These are phyloP conservation scores for Cololabis saira DNA, from an alignment of 2,113 vertebrate species.

Conservation along the genomic window DNA sequence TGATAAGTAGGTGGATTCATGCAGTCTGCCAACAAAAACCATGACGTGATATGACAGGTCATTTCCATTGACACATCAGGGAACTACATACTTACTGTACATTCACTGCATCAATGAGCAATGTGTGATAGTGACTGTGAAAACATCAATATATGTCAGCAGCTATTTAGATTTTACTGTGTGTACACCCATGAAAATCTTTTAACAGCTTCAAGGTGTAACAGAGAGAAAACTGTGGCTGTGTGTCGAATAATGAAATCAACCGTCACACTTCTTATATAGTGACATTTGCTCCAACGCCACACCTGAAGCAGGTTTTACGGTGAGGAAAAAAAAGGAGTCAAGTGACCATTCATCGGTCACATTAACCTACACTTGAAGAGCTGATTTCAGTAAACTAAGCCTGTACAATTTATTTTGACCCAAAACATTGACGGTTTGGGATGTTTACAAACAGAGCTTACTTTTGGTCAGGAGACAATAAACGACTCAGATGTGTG, in stretches of 20 bases:
- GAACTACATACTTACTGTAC: constrained; percentile 38
- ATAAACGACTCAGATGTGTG: neutral
- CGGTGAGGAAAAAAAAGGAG: neutral
- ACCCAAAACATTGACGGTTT: neutral
- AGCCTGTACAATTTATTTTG: neutral
- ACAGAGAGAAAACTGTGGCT: neutral
- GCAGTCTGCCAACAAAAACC: constrained; percentile 30
- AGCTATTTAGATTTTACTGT: constrained; percentile 17
- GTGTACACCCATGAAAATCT: constrained; percentile 23
- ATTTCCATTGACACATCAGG: constrained; percentile 41
- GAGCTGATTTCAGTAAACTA: no score
- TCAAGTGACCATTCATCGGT: neutral
- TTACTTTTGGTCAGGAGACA: constrained; percentile 17
- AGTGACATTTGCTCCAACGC: no score
- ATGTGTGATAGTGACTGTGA: constrained; percentile 33
- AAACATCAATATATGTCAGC: constrained; percentile 48
- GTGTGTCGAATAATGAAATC: neutral
- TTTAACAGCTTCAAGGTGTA: neutral
- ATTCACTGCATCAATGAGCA: constrained; percentile 48
- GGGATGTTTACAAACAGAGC: neutral
- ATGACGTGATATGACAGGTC: constrained; percentile 29
- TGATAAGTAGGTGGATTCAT: constrained; percentile 32
- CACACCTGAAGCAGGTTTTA: no score
- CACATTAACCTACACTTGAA: neutral
- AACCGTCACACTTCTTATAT: neutral